Evolutionary conservation across 2,797 vertebrate species (phyloP).

Genomic region (Oreonectes daqikongensis): DNA sequence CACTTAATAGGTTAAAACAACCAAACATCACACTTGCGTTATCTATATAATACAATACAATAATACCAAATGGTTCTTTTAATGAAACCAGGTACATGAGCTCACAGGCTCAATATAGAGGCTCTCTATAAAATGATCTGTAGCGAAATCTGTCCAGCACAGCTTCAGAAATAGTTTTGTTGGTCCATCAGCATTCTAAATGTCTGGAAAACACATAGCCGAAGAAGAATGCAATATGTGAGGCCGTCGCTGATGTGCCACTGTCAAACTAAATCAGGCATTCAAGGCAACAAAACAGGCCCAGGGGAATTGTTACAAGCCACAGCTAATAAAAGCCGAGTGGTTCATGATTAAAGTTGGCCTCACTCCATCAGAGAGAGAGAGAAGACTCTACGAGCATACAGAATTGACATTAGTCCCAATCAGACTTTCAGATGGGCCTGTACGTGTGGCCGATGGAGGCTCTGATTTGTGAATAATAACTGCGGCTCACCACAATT

Average conservation of each 20-base stretch:
- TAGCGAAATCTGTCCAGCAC: neutral
- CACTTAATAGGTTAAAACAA: neutral
- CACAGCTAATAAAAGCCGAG: conserved; percentile 54
- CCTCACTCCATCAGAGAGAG: conserved; percentile 53
- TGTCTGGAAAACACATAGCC: conserved; percentile 1
- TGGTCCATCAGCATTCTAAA: conserved; percentile 35
- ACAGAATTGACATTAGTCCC: conserved; percentile 61
- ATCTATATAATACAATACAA: neutral
- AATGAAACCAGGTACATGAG: conserved; percentile 10
- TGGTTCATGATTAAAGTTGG: conserved; percentile 58
- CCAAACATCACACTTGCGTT: conserved; percentile 2
- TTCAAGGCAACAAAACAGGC: conserved; percentile 54
- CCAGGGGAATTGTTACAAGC: conserved; percentile 54
- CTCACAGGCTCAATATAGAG: neutral
- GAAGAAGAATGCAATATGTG: conserved; percentile 48
- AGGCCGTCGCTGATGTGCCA: conserved; percentile 43
- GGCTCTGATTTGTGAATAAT: conserved; percentile 58
- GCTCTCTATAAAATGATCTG: neutral
- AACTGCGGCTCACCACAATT: conserved; percentile 84
- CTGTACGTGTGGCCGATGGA: conserved; percentile 47
- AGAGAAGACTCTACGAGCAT: conserved; percentile 47
- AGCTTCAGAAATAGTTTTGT: conserved; percentile 16
- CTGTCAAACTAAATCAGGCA: conserved; percentile 56
- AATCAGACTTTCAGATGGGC: conserved; percentile 54
- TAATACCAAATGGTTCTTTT: neutral